phyloP scores from a whole-genome alignment of 1,140 invertebrate species.

The Linepithema humile region DNA sequence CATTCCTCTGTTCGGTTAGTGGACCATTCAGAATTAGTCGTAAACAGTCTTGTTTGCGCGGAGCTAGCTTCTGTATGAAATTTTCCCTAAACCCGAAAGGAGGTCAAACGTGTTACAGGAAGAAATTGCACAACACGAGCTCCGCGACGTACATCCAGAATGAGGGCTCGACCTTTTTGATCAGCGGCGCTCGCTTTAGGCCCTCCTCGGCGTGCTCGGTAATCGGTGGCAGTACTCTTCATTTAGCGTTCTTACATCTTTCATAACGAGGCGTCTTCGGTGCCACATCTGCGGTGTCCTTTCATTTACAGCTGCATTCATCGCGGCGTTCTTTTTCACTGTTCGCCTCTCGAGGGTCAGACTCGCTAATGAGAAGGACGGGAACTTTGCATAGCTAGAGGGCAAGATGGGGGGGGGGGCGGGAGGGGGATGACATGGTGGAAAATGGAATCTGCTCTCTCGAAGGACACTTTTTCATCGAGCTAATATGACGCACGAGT shows the following conservation, averaged over 20 bases:
- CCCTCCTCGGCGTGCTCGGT: slow-evolving; percentile 32
- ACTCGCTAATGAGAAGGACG: slow-evolving; percentile 70
- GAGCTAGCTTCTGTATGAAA: slow-evolving; percentile 8
- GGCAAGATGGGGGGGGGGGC: slow-evolving; percentile 32
- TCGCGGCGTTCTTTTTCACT: slow-evolving; percentile 42
- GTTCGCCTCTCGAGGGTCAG: slow-evolving; percentile 56
- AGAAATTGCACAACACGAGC: neutral
- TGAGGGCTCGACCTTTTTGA: slow-evolving; percentile 36
- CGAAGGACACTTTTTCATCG: neutral
- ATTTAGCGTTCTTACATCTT: slow-evolving; percentile 75
- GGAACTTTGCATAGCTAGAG: slow-evolving; percentile 2
- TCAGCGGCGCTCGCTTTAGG: slow-evolving; percentile 47
- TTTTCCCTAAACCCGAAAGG: slow-evolving; percentile 38
- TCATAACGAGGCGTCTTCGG: slow-evolving; percentile 57
- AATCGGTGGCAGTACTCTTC: slow-evolving; percentile 62
- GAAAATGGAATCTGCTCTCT: slow-evolving; percentile 68
- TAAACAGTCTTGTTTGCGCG: slow-evolving; percentile 44
- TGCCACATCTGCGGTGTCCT: slow-evolving; percentile 45
- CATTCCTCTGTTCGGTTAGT: neutral
- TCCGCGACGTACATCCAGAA: neutral
- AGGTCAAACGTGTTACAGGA: slow-evolving; percentile 38
- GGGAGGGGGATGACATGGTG: slow-evolving; percentile 53
- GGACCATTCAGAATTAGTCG: slow-evolving; percentile 24
- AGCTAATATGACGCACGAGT: slow-evolving; percentile 12
- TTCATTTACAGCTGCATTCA: slow-evolving; percentile 75